Percentiles rank a stretch among this genome's conserved stretches.
Conservation (phyloP, 2,888 invertebrate species). For the Allolobophora icterica region DNA sequence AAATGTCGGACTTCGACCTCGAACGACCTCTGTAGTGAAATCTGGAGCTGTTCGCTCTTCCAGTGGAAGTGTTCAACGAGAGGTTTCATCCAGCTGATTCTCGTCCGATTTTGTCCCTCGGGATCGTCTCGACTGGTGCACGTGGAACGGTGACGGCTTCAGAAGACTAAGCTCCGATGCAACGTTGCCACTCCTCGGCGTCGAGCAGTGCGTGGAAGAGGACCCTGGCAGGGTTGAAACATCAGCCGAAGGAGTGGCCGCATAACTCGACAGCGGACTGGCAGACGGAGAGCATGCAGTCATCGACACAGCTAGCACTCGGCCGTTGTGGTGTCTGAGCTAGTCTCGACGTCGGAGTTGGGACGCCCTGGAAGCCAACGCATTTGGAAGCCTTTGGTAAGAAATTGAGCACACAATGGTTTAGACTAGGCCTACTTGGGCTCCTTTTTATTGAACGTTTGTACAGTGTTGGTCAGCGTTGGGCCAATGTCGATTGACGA, state of each 20-base stretch:
- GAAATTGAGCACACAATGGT: too few species aligned
- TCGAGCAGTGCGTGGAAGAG: too few species aligned
- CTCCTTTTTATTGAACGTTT: too few species aligned
- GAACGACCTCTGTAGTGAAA: not conserved
- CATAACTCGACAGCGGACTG: too few species aligned
- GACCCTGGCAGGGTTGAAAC: not conserved
- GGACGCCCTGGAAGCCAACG: too few species aligned
- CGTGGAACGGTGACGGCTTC: not conserved
- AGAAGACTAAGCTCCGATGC: not conserved
- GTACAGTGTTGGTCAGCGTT: too few species aligned
- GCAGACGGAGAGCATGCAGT: not conserved
- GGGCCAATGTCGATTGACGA: too few species aligned
- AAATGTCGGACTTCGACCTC: slow-evolving; percentile 38
- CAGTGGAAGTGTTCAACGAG: not conserved
- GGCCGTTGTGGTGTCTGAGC: not conserved
- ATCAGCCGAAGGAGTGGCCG: not conserved
- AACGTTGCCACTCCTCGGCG: not conserved
- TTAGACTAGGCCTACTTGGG: too few species aligned
- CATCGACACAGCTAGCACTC: not conserved
- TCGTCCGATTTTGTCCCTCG: not conserved
- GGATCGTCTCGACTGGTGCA: not conserved
- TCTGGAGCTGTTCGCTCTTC: too few species aligned
- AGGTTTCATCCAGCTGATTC: not conserved
- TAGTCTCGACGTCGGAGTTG: not conserved
- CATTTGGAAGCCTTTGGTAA: too few species aligned